Base-by-base conservation (phyloP, 1,140 invertebrate species). In the Drosophila novamexicana region DNA sequence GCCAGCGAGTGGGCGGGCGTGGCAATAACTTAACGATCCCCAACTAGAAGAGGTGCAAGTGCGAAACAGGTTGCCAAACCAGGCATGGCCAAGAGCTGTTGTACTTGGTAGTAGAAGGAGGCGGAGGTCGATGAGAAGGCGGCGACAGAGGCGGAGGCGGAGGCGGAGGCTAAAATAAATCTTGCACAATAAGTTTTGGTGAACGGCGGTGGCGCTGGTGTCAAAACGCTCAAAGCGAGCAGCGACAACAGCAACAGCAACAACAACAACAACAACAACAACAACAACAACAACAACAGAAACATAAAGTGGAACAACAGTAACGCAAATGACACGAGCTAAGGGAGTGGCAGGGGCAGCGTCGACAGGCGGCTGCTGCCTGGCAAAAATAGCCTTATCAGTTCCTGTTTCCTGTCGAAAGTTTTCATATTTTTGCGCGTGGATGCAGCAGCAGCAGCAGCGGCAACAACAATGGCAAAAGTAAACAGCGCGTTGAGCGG, bases 331-430 rank as follows among this genome's bases (percentile, higher is more conserved):
- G 85, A 90, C 79, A 90, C 72, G 79, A 71, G 65, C 67, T 54
- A 54, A 56, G 64, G 45, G 54, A 61, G 39, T 9, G 0, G 57
- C 44, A 44, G 47, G 18, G 47, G 59, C 50, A 62, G 49, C 37
- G 70, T 49, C 62, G 53, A 76, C 68, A 63, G 77, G 63, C 79
- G 77, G 76, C 66, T 78, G 76, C 66, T 78, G 80, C 77, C 83
- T 64, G 79, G 77, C 82, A 86, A 88, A 89, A 88, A 91, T 91
- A 86, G 84, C 89, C 89, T 91, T 91, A 91, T 91, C 89, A 91
- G 89, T 86, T 86, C 83, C 83, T 88, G 81, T 85, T 91, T 91
- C 89, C 89, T 91, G 89, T 91, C 84, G 84, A 91, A 91, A 91
- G 89, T 91, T 91, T 91, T 91, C 89, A 91, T 91, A 91, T 91